Evolutionary conservation across 64 coral and sea anemone genomes (phyloP), one percentile per base, ranked within the genome.

Genomic region (Montipora efflorescens): DNA sequence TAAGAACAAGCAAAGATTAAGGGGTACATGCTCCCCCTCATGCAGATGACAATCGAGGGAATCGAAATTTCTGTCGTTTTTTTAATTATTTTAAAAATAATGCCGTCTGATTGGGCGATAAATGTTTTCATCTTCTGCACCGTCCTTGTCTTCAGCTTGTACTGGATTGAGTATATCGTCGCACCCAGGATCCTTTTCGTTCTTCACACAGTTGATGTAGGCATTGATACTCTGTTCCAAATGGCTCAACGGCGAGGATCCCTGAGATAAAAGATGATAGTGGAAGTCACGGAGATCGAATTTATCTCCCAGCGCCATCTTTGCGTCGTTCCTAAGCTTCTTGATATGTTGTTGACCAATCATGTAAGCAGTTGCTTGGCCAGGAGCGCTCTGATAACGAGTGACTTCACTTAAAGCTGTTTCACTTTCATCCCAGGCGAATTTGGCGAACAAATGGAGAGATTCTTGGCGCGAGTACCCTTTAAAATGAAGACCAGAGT

Each of bases 331-430:
- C 50, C 93, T 67, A 11, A 90, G 88, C 51, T 95, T 83, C 50
- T 82, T 90, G 25, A 95, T 84, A 53, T 95, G 88, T 11, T 74
- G 71, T 47, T 95, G 87, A 16, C 94, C 94, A 67, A 95, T 78
- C 94, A 95, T 95, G 75, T 95, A 95, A 28, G 94, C 94, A 2
- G 81, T 91, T 22, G 88, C 94, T 28, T 95, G 94, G 5, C 94
- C 94, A 5, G 89, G 89, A 47, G 5, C 75, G 48, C 94, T 95
- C 62, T 95, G 94, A 71, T 91, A 95, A 47, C 94, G 89, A 58
- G 82, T 95, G 8, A 95, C 88, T 51, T 95, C 93, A 15, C 72
- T 95, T 58, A 62, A 19, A 4, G 88, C 79, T 12, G 67, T 58
- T 19, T 86, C 80, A 55, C 84, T 78, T 50, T 89, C 62, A 70